Base-by-base conservation (phyloP, 2,113 vertebrate genomes). In the Cettia cetti region DNA sequence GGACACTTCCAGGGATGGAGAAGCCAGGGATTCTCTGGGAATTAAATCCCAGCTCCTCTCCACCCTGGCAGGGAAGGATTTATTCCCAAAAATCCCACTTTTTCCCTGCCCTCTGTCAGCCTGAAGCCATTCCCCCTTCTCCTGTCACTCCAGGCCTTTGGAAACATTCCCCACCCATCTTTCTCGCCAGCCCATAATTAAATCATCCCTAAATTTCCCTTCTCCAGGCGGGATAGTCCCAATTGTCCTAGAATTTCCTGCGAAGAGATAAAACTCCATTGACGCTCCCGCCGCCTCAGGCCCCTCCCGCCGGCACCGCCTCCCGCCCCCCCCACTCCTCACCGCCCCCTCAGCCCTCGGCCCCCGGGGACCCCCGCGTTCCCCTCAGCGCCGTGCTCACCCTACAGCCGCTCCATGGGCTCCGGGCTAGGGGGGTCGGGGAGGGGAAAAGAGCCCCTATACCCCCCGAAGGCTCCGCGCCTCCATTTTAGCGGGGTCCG, bases 401-500 rank as follows among this genome's bases (percentile, higher is more conserved):
- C 95, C 88, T 95, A 91, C 5, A 45, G 52, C 69, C 49, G 72
- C 77, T 74, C 92, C 88, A 92, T 94, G 85, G 45, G 60, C 42
- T 81, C 35, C 70, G 37, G n/a, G 44, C 22, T 28, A 30, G 42
- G 86, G 44, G 86, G 44, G 7, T 10, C 8, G 37, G 39, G 9
- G 19, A 42, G 77, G 69, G 66, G 37, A 24, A 24, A 22, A 23
- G 7, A 6, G 4, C 64, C 64, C 77, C 92, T 82, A 91, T 19
- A 11, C 53, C 71, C 93, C 65, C 53, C 22, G 35, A 33, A 7
- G 63, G 3, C 60, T 66, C 53, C n/a, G 35, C 72, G 50, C 90
- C 95, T 66, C 97, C 96, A 97, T 96, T 85, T 97, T 92, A 93
- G 70, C 44, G 75, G 84, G 82, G 39, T 24, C 18, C 53, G 18